Conservation (phyloP, 2,113 vertebrate genomes). For the Salvelinus sp. region DNA sequence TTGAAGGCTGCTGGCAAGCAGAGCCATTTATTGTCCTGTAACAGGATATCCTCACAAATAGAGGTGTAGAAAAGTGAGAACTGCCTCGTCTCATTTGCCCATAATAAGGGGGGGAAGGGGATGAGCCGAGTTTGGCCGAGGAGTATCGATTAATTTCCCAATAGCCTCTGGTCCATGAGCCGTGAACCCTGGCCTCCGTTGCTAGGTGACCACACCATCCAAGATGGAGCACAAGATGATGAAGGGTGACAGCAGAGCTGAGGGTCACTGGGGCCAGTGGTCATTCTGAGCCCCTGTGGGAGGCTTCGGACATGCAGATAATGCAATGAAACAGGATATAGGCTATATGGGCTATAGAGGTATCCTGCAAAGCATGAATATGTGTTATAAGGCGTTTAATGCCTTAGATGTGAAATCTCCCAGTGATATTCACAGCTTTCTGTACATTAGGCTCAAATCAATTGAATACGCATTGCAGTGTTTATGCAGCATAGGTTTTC, state of each 20-base stretch:
- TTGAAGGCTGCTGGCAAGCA: constrained; percentile 60
- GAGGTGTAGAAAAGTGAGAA: constrained; percentile 70
- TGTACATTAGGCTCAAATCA: constrained; percentile 28
- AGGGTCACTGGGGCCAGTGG: constrained; percentile 74
- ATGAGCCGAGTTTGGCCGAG: constrained; percentile 64
- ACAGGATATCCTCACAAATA: constrained; percentile 66
- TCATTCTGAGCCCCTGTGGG: constrained; percentile 75
- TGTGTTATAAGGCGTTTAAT: constrained; percentile 23
- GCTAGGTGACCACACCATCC: constrained; percentile 83
- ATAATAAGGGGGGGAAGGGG: constrained; percentile 58
- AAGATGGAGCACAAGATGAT: constrained; percentile 79
- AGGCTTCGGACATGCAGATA: constrained; percentile 69
- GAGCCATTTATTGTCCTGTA: constrained; percentile 70
- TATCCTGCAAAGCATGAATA: constrained; percentile 21
- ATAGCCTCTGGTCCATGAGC: constrained; percentile 81
- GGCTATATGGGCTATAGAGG: constrained; percentile 8
- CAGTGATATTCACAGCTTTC: constrained; percentile 37
- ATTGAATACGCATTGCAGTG: constrained; percentile 24
- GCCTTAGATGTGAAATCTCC: background rate
- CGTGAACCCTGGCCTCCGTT: constrained; percentile 78
- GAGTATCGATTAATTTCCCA: constrained; percentile 77
- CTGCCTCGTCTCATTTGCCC: constrained; percentile 71
- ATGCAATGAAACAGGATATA: constrained; percentile 65
- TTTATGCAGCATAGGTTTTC: constrained; percentile 3
- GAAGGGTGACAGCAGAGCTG: constrained; percentile 75